A percentile compares a stretch with the other conserved stretches of the same genome.
phyloP scores from a whole-genome alignment of 35 echinoderm and acorn worm genomes.

The Heliocidaris erythrogramma region DNA sequence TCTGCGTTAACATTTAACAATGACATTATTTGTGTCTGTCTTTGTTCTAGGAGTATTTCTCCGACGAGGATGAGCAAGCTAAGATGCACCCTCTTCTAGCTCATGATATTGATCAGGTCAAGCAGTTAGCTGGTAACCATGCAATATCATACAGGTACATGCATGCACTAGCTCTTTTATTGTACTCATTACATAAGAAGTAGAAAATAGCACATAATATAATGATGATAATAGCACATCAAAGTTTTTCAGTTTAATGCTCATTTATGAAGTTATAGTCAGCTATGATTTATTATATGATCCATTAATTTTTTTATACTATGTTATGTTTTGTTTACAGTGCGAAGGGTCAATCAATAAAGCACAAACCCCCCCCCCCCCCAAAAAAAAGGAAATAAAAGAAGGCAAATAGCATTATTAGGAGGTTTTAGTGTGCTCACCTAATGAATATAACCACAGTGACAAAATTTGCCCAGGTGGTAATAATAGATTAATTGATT shows the following conservation, averaged over 20 bases:
- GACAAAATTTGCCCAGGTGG: too few relatives aligned
- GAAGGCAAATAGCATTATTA: too few relatives aligned
- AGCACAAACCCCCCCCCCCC: too few relatives aligned
- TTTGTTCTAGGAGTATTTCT: conserved; percentile 10
- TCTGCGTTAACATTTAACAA: not conserved
- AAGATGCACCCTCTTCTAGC: conserved; percentile 71
- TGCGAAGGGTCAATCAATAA: too few relatives aligned
- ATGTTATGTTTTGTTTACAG: too few relatives aligned
- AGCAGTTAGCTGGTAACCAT: conserved; percentile 64
- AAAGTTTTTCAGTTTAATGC: not conserved
- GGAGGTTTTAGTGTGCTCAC: too few relatives aligned
- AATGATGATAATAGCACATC: not conserved
- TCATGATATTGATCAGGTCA: conserved; percentile 89
- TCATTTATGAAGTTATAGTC: not conserved
- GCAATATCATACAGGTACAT: conserved; percentile 72
- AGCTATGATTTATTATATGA: too few relatives aligned
- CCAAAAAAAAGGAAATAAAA: too few relatives aligned
- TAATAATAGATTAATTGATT: too few relatives aligned
- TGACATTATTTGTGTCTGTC: not conserved
- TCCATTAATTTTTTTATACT: too few relatives aligned
- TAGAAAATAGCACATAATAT: not conserved
- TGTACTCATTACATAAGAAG: not conserved
- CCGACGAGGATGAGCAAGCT: conserved; percentile 64
- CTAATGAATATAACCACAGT: too few relatives aligned
- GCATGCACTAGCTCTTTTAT: not conserved